A percentile compares a stretch with the other conserved stretches of the same genome.
phyloP scores from a whole-genome alignment of 1,140 invertebrate genomes.

The Sycobia sp. region DNA sequence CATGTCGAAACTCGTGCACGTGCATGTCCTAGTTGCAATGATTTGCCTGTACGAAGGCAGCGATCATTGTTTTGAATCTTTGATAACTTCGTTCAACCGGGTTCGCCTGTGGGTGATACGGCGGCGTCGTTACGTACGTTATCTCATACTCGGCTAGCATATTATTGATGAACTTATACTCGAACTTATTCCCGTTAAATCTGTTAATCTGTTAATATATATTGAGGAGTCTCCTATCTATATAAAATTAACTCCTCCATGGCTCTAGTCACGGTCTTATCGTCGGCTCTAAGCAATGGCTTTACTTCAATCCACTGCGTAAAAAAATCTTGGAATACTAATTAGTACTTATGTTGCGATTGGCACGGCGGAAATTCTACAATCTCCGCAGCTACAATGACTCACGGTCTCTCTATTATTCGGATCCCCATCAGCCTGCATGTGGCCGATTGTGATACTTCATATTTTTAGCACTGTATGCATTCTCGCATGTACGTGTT shows the following conservation, averaged over 20 bases:
- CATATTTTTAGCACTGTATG: background rate
- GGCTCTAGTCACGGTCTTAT: background rate
- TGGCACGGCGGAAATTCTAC: constrained; percentile 20
- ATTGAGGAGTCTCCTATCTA: constrained; percentile 23
- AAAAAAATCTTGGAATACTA: constrained; percentile 31
- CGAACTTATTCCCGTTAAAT: constrained; percentile 33
- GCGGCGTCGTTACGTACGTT: background rate
- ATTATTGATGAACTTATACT: background rate
- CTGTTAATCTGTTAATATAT: constrained; percentile 15
- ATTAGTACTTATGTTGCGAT: background rate
- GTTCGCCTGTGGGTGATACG: constrained; percentile 18
- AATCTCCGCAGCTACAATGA: constrained; percentile 24
- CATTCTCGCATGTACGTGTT: background rate
- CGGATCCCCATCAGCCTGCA: background rate
- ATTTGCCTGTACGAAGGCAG: too few species aligned
- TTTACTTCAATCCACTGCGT: too few species aligned
- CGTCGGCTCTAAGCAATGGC: background rate
- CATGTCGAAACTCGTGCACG: constrained; percentile 4
- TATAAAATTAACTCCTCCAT: constrained; percentile 18
- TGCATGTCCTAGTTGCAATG: constrained; percentile 6
- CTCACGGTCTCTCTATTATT: constrained; percentile 19
- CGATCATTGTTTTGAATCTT: constrained; percentile 12
- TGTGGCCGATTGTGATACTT: background rate
- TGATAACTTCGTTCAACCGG: constrained; percentile 8
- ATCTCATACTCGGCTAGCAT: background rate